phyloP scores from a whole-genome alignment of 2,113 vertebrate genomes.

The Corvus hawaiiensis region DNA sequence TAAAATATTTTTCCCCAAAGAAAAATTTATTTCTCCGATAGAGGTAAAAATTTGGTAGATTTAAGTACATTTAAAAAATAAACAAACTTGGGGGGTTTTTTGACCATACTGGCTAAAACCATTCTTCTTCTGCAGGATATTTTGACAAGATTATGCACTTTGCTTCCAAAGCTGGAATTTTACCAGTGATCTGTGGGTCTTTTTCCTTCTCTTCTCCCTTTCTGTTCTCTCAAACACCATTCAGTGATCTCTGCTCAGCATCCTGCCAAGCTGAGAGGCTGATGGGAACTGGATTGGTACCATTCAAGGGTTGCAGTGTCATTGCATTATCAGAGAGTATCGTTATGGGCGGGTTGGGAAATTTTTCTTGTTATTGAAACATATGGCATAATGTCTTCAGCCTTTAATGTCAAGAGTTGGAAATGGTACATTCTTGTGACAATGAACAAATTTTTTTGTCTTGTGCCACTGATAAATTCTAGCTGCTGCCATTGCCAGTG shows the following conservation, averaged over 20 bases:
- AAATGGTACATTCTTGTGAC: neutral
- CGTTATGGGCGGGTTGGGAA: neutral
- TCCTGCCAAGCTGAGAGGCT: neutral
- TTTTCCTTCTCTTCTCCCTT: neutral
- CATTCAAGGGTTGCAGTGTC: neutral
- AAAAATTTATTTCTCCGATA: neutral
- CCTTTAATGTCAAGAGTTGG: neutral
- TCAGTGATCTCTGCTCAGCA: neutral
- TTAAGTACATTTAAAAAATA: neutral
- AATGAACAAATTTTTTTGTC: neutral
- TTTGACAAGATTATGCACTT: neutral
- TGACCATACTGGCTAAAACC: neutral
- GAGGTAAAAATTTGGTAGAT: neutral
- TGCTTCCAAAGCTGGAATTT: neutral
- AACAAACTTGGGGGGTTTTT: neutral
- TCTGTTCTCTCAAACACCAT: neutral
- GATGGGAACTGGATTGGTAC: neutral
- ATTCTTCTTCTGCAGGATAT: neutral
- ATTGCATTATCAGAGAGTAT: rapidly evolving
- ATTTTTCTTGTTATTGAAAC: neutral
- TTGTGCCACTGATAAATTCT: neutral
- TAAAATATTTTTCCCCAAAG: neutral
- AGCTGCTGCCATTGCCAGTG: neutral
- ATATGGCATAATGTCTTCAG: neutral
- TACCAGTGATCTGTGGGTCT: rapidly evolving